Conservation (phyloP, 2,113 vertebrate genomes). For the Bubo scandiacus region DNA sequence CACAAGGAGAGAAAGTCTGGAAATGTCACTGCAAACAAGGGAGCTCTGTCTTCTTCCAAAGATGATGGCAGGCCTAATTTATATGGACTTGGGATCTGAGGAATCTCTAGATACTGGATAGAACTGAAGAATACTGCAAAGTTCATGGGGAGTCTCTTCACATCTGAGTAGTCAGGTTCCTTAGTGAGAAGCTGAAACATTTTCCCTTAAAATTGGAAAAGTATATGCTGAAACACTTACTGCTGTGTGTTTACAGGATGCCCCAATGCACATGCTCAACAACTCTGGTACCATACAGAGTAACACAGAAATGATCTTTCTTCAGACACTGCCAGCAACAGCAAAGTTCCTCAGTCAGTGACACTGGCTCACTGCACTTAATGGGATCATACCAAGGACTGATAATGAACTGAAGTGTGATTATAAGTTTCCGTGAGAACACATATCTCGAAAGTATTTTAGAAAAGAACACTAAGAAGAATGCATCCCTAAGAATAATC, state of each 20-base stretch:
- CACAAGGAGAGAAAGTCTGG: neutral
- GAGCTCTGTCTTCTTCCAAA: neutral
- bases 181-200: neutral
- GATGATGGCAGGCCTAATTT: neutral
- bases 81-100: neutral
- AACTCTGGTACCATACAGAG: neutral
- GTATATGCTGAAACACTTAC: neutral
- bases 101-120: neutral
- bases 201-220: neutral
- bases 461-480: neutral
- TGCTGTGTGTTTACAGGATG: fast-evolving
- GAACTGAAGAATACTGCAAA: neutral
- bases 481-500: neutral
- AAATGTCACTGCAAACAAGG: neutral
- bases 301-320: neutral
- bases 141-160: neutral
- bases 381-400: neutral
- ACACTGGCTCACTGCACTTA: neutral
- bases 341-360: neutral
- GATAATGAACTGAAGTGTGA: neutral
- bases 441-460: neutral
- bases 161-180: neutral
- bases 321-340: neutral
- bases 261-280: neutral
- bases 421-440: neutral